Evolutionary conservation across 2,797 vertebrate genomes (phyloP).

Genomic region (Sebastes steindachneri): DNA sequence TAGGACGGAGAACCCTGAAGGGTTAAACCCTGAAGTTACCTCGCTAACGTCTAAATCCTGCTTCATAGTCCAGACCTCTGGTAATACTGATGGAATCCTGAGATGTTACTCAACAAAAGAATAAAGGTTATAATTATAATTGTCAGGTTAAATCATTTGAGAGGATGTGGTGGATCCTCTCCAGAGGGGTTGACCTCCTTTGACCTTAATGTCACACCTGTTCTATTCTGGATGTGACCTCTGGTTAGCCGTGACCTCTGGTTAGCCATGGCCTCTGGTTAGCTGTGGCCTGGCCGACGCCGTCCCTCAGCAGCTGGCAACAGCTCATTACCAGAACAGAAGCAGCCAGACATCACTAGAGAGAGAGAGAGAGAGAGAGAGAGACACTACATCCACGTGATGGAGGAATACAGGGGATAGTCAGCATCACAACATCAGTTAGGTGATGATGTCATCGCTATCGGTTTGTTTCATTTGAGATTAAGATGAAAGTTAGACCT

Average conservation of each 20-base stretch:
- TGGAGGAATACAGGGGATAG: neutral
- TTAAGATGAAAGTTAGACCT: no score
- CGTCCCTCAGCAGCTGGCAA: conserved; percentile 55
- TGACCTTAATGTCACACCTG: conserved; percentile 4
- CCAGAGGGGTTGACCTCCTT: conserved; percentile 15
- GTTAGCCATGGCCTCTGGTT: conserved; percentile 19
- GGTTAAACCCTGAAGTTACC: no score
- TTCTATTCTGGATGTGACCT: conserved; percentile 55
- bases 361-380: neutral
- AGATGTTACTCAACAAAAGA: neutral
- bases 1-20: no score
- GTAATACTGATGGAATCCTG: neutral
- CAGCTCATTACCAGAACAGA: conserved; percentile 55
- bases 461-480: no score
- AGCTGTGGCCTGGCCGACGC: conserved; percentile 11
- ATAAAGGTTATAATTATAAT: no score
- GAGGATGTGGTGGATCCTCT: conserved; percentile 21
- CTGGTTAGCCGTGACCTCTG: conserved; percentile 12
- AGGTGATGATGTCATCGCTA: no score
- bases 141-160: conserved; percentile 6
- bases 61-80: no score
- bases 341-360: conserved; percentile 8
- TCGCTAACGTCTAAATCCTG: no score
- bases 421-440: no score
- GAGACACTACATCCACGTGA: neutral